phyloP scores from a whole-genome alignment of 2,888 invertebrate species.

The Pemphredon lugubris region DNA sequence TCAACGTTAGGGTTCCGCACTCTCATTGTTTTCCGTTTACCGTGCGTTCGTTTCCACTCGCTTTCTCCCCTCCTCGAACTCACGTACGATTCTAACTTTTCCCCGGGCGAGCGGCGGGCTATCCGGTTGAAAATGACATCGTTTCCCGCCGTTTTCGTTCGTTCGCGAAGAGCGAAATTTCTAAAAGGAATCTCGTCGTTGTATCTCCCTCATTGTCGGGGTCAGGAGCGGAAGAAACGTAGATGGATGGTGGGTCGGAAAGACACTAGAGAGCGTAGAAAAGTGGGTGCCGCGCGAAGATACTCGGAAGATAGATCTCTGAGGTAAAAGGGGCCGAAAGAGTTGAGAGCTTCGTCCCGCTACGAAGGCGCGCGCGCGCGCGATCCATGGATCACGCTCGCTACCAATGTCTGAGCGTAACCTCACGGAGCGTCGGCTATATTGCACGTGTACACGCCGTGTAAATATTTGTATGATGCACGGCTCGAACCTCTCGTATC shows the following conservation, averaged over 20 bases:
- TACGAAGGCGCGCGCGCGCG: conserved; percentile 22
- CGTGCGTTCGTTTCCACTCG: too few relatives aligned
- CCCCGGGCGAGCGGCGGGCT: too few relatives aligned
- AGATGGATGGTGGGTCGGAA: too few relatives aligned
- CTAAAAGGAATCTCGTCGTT: too few relatives aligned
- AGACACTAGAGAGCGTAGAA: neutral
- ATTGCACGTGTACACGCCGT: conserved; percentile 57
- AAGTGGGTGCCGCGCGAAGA: conserved; percentile 14
- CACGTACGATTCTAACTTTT: too few relatives aligned
- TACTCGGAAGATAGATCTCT: conserved; percentile 37
- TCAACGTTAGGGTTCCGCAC: conserved; percentile 1
- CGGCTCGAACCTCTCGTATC: conserved; percentile 48
- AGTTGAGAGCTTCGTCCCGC: conserved; percentile 5
- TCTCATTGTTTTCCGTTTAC: conserved; percentile 32
- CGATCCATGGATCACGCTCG: conserved; percentile 58
- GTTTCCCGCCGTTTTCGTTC: neutral
- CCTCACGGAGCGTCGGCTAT: conserved; percentile 32
- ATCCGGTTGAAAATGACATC: too few relatives aligned
- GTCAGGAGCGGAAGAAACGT: too few relatives aligned
- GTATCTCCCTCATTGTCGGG: too few relatives aligned
- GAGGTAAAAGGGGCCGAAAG: conserved; percentile 36
- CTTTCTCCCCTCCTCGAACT: too few relatives aligned
- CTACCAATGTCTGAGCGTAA: conserved; percentile 56
- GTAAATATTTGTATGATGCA: conserved; percentile 70
- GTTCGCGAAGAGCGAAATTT: neutral